Base-by-base conservation (phyloP, 1,140 invertebrate genomes). In the Microplitis demolitor region DNA sequence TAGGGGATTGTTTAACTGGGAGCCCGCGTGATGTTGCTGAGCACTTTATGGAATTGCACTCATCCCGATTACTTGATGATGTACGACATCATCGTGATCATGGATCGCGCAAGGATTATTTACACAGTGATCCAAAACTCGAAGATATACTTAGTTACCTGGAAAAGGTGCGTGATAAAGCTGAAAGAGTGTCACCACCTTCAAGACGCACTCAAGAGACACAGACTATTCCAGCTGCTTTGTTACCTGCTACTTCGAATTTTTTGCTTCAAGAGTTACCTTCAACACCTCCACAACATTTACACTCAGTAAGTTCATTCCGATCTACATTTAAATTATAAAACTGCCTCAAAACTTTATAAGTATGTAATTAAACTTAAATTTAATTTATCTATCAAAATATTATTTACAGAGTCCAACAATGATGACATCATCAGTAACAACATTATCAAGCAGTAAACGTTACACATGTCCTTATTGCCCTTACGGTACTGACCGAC, bases 401-500 rank as follows among this genome's bases (percentile, higher is more conserved):
- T 66, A 24, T 33, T 53, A 60, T 35, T 51, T 69, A 58, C 71
- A 76, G 77, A 82, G 68, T 64, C 50, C 74, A 16, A 81, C 79
- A 4, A 83, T 85, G 66, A 77, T 79, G 9, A 69, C 71, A 4
- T 67, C 81, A 3, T 66, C 77, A 53, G 69, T 78, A 33, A 72
- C 80, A 53, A 74, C 80, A 16, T 66, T 77, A 61, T 45, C 77
- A 4, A 86, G 82, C 6, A 86, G 80, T 24, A 96, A 96, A 86
- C 90, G 95, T 9, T 97, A 97, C 83, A 92, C 90, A 33, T 97
- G 96, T 86, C 91, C 89, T 4, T 93, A 92, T 79, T 97, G 96
- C 83, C 93, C 95, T 1, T 97, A 97, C 83, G 93, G 94, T 0
- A 97, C 95, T 0, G 95, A 98, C 82, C 90, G 97, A 5, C 89